Evolutionary conservation across 2,888 invertebrate species (phyloP), one percentile per base, ranked within the genome.

Genomic region (Latrodectus hesperus): DNA sequence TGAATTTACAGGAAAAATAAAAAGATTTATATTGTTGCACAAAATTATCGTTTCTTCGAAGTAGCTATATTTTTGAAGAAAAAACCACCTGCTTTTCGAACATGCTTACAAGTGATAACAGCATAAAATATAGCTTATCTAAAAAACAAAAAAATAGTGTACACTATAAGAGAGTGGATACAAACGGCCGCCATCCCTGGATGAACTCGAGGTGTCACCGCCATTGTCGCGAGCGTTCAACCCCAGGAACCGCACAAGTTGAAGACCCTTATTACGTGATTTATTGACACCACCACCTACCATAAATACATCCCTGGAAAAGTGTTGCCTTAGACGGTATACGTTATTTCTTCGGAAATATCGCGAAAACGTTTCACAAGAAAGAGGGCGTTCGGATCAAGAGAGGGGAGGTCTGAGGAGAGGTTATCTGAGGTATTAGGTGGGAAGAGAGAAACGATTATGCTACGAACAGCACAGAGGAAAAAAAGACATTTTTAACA

Each of bases 131-230:
- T 16, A 60, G 60, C 60, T n/a, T 1, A 10, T 60, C 12, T 12
- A 60, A 60, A 60, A 60, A 60, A 55, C 1, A 55, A 22, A 68
- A 67, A 68, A 17, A 26, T 68, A 8, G 26, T 3, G 22, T 6
- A 26, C 60, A 53, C 11, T 52, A 14, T 9, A 38, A 38, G 64
- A 65, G 16, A 22, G 81, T 71, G 38, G 26, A 84, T 73, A 85
- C 75, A 80, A 52, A 85, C 71, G 85, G 60, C 70, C 26, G 64
- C 70, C 85, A 79, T 64, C 79, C 74, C 79, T 85, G 74, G 85
- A 75, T 85, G 85, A 85, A 80, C 79, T 74, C 74, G 60, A 85
- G 85, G 79, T 85, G 85, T 85, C 85, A 85, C 85, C 85, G 79
- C 64, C 26, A 85, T 85, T 79, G 85, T 85, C 85, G 79, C 72